Conservation (phyloP, 1,140 invertebrate genomes). For the Sweltsa coloradensis region DNA sequence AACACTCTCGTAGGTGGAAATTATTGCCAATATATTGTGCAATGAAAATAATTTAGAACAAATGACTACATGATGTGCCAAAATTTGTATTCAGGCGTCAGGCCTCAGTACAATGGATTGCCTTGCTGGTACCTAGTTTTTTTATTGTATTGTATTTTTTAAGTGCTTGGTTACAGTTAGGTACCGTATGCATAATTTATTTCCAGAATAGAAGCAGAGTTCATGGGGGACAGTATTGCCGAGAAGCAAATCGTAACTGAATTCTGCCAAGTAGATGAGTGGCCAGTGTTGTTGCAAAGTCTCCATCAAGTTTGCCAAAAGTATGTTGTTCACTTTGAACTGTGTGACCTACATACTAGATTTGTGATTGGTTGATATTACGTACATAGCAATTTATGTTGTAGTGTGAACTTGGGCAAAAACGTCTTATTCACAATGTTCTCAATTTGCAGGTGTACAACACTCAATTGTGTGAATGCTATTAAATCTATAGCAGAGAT, state of each 20-base stretch:
- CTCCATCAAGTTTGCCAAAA: slow-evolving; percentile 6
- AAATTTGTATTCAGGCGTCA: neutral
- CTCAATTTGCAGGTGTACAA: neutral
- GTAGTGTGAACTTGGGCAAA: neutral
- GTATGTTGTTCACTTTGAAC: slow-evolving; percentile 8
- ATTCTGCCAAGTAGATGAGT: slow-evolving; percentile 4
- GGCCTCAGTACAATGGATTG: neutral
- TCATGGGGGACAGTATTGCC: too few species aligned
- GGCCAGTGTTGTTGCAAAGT: neutral
- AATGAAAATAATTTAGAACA: too few species aligned
- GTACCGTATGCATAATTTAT: neutral
- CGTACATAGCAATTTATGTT: neutral
- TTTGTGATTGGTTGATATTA: neutral
- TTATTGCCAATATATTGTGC: too few species aligned
- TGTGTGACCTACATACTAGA: neutral
- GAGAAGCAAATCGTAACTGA: slow-evolving; percentile 2
- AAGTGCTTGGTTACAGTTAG: neutral
- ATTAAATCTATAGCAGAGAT: neutral
- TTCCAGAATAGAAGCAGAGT: neutral
- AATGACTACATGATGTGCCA: too few species aligned
- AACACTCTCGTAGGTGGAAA: too few species aligned
- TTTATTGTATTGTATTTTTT: neutral
- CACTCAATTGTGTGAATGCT: neutral
- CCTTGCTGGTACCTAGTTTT: too few species aligned
- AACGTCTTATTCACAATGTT: neutral